These are phyloP conservation scores for Actenoides lindsayi DNA, from an alignment of 2,113 vertebrate genomes.

Conservation along the genomic window DNA sequence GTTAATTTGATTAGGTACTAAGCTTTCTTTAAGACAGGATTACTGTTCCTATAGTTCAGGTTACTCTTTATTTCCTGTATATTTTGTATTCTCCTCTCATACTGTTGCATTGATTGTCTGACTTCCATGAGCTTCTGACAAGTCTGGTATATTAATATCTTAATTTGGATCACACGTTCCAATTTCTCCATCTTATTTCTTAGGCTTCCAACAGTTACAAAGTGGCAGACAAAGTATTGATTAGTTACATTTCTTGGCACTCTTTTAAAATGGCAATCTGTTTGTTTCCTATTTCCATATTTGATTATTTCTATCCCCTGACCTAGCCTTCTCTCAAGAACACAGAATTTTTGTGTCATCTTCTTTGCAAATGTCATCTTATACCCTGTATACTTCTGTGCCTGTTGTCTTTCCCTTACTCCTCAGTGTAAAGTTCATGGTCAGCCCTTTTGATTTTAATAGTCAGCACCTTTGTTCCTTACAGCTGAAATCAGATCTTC, in stretches of 20 bases:
- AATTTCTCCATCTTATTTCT: neutral
- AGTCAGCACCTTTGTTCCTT: neutral
- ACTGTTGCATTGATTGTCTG: neutral
- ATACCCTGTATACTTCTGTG: neutral
- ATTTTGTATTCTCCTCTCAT: neutral
- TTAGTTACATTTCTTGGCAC: neutral
- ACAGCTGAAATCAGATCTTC: neutral
- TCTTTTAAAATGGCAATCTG: neutral
- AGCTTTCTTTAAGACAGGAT: neutral
- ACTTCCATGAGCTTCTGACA: neutral
- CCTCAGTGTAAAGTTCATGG: neutral
- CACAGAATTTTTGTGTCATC: neutral
- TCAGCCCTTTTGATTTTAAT: neutral
- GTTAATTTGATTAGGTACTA: neutral
- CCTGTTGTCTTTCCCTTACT: neutral
- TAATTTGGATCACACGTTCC: neutral
- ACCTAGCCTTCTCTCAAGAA: neutral
- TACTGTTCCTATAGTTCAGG: neutral
- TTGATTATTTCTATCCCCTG: neutral
- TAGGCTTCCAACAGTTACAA: neutral
- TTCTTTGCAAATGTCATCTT: neutral
- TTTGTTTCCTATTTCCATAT: neutral
- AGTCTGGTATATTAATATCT: neutral
- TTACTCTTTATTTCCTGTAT: neutral
- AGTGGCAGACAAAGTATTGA: neutral